A percentile compares a stretch with the other conserved stretches of the same genome.
Conservation (phyloP, 2,113 vertebrate genomes). For the Tupaia chinensis region DNA sequence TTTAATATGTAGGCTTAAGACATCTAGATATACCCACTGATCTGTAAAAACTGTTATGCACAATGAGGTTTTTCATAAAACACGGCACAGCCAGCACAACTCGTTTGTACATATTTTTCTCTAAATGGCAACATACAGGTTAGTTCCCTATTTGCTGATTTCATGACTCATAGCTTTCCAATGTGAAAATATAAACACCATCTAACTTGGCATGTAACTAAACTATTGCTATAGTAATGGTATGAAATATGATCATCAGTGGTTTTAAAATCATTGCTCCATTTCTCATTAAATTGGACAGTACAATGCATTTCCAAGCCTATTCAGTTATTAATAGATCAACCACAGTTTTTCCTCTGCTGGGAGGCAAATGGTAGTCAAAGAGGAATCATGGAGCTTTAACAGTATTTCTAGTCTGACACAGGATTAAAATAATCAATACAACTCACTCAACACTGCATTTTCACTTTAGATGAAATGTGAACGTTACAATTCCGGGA, state of each 20-base stretch:
- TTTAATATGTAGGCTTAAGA: not conserved
- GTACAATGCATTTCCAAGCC: constrained; percentile 60
- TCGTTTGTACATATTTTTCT: not conserved
- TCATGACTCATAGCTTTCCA: constrained; percentile 60
- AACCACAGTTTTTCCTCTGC: constrained; percentile 62
- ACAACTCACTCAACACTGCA: constrained; percentile 56
- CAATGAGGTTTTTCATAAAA: not conserved
- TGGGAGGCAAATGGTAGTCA: constrained; percentile 64
- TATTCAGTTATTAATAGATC: constrained; percentile 79
- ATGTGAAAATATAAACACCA: constrained; percentile 63
- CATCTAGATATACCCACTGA: not conserved
- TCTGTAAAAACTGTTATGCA: not conserved
- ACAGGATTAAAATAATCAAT: constrained; percentile 83
- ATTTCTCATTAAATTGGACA: constrained; percentile 74
- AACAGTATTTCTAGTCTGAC: constrained; percentile 68
- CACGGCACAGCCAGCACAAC: not conserved
- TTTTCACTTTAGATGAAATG: constrained; percentile 74
- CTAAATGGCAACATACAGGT: constrained; percentile 48
- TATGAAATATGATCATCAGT: constrained; percentile 67
- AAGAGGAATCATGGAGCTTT: constrained; percentile 64
- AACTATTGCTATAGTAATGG: constrained; percentile 77
- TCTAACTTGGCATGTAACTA: constrained; percentile 54
- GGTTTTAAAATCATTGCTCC: constrained; percentile 68
- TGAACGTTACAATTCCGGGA: constrained; percentile 70
- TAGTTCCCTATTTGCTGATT: constrained; percentile 56